A percentile compares a stretch with the other conserved stretches of the same genome.
Conservation (phyloP, 2,113 vertebrate species). For the Centrocercus urophasianus region DNA sequence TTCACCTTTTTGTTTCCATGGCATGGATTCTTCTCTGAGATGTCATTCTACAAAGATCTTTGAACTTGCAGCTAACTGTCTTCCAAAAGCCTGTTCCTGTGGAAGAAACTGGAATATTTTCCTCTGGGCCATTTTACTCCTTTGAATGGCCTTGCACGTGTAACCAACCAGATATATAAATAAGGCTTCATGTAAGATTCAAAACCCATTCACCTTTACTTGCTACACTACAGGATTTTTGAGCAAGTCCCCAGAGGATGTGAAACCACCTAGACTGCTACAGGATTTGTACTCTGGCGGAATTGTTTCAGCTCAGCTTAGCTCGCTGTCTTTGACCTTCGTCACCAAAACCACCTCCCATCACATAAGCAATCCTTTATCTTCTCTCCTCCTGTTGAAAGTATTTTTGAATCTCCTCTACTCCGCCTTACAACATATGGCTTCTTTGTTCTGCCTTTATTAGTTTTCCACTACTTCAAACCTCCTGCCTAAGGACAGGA, state of each 20-base stretch:
- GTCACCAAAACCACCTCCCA: background rate
- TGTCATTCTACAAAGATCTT: background rate
- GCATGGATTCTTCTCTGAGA: background rate
- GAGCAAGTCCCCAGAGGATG: background rate
- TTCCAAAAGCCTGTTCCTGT: background rate
- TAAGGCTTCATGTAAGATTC: background rate
- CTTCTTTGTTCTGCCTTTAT: conserved; percentile 56
- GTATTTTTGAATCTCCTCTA: background rate
- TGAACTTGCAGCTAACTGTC: background rate
- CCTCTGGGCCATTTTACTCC: background rate
- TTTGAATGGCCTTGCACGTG: background rate
- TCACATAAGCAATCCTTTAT: background rate
- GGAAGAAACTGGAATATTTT: background rate
- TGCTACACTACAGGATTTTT: background rate
- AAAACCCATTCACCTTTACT: background rate
- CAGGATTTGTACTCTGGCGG: background rate
- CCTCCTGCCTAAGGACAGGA: conserved; percentile 30
- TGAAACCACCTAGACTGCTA: background rate
- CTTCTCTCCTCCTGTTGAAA: background rate
- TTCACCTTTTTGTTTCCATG: background rate
- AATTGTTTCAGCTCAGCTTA: background rate
- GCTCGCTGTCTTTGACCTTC: background rate
- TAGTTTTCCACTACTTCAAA: conserved; percentile 55
- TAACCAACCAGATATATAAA: background rate
- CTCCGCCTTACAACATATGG: conserved; percentile 25